These are phyloP conservation scores for Alentia gelatinosa DNA, from an alignment of 2,888 invertebrate genomes.

Conservation along the genomic window DNA sequence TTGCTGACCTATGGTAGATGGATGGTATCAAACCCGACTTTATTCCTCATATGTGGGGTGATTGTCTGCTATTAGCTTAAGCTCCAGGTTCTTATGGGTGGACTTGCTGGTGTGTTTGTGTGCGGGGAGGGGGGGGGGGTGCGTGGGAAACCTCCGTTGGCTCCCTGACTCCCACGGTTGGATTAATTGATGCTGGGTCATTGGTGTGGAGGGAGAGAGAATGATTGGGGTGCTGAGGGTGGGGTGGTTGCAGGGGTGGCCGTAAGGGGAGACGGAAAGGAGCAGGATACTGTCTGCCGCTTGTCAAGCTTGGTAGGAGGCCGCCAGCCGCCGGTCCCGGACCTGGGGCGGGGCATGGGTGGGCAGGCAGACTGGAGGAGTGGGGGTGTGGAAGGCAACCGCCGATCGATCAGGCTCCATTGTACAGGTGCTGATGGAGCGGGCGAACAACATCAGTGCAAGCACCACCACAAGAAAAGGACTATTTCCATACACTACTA, in stretches of 20 bases:
- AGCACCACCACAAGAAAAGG: not conserved
- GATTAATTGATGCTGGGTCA: not conserved
- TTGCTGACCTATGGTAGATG: not conserved
- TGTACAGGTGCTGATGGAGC: slow-evolving; percentile 17
- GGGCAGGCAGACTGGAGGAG: not conserved
- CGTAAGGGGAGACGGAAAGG: not conserved
- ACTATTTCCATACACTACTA: slow-evolving; percentile 26
- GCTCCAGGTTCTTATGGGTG: too few relatives aligned
- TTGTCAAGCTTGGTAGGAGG: not conserved
- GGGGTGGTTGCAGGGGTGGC: not conserved
- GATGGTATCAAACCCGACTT: not conserved
- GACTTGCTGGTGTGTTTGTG: too few relatives aligned
- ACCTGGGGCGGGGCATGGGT: not conserved
- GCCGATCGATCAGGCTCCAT: slow-evolving; percentile 1
- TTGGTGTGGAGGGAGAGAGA: not conserved
- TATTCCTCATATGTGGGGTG: too few relatives aligned
- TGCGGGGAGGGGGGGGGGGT: too few relatives aligned
- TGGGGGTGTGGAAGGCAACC: not conserved
- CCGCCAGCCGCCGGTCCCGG: not conserved
- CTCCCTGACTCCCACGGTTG: too few relatives aligned
- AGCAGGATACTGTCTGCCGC: not conserved
- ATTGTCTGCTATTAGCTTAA: too few relatives aligned
- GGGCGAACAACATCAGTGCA: not conserved
- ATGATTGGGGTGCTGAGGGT: not conserved
- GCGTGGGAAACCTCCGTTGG: too few relatives aligned